Base-by-base conservation (phyloP, 2,797 vertebrate species). In the Muscicapa striata region DNA sequence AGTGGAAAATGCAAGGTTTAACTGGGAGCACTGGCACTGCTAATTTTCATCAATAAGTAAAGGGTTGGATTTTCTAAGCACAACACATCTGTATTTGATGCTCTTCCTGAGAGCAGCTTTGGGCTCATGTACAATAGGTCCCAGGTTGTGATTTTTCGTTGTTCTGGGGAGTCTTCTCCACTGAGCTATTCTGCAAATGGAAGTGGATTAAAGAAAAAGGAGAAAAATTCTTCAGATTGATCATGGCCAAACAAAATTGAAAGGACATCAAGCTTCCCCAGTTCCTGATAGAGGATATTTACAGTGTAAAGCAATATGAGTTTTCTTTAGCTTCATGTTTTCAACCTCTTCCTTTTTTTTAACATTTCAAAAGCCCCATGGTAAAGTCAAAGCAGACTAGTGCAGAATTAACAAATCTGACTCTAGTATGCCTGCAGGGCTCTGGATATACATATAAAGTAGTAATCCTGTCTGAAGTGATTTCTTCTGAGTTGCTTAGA, bases 401-500 rank as follows among this genome's bases (percentile, higher is more conserved):
- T 8, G 8, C 89, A 75, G 93, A 94, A 94, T 94, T 91, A 94
- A 84, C 91, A 89, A 94, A 87, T 73, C 30, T 1, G 13, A 54
- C 84, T 94, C 70, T 30, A 55, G 83, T 79, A 38, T 0, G 93
- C 93, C 94, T 79, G 84, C 86, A 74, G 94, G 93, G 94, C 90
- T 90, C 75, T 95, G 95, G 69, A 86, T 95, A 66, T 89, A 89
- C 93, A 90, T 94, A 89, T 52, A 93, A 93, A 95, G 90, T 69
- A 84, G 93, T 72, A 73, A 79, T 89, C 72, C 87, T 95, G 93
- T 93, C 92, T 95, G 84, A 95, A 97, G 90, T 58, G 90, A 94
- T 96, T 95, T 89, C 78, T 95, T 95, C 72, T 85, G 81, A 85
- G 68, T 87, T 89, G 89, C 95, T 89, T 67, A 86, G 78, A 91